Evolutionary conservation across 1,140 invertebrate species (phyloP).

Genomic region (Rhopalosiphum maidis): DNA sequence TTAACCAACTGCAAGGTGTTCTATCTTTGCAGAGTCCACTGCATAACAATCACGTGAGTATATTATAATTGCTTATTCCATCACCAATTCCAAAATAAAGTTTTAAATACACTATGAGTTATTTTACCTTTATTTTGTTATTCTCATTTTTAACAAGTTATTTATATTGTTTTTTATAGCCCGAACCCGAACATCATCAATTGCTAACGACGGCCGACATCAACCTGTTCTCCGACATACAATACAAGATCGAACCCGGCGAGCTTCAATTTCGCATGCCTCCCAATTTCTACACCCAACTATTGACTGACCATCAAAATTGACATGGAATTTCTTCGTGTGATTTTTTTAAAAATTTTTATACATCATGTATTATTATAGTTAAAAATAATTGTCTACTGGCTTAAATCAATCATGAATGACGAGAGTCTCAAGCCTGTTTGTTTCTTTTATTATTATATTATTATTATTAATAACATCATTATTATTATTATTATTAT

Average conservation of each 20-base stretch:
- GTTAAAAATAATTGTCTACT: neutral
- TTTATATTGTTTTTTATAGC: neutral
- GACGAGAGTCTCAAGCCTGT: neutral
- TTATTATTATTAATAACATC: neutral
- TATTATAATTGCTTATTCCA: neutral
- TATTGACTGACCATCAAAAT: slow-evolving; percentile 53
- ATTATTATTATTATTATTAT: slow-evolving; percentile 47
- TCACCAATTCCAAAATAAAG: neutral
- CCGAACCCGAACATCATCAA: slow-evolving; percentile 22
- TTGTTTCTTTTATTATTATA: slow-evolving; percentile 27
- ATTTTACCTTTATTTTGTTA: neutral
- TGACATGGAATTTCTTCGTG: neutral
- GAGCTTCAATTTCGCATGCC: slow-evolving; percentile 54
- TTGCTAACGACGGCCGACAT: slow-evolving; percentile 41
- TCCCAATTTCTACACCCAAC: slow-evolving; percentile 45
- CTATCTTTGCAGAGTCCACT: slow-evolving; percentile 58
- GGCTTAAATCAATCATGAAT: neutral
- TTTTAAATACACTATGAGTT: neutral
- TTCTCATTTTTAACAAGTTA: neutral
- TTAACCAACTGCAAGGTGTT: slow-evolving; percentile 63
- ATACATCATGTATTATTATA: slow-evolving; percentile 15
- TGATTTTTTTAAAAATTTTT: neutral
- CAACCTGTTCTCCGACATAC: slow-evolving; percentile 42
- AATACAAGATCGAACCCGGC: slow-evolving; percentile 44
- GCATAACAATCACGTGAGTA: neutral